A percentile compares a stretch with the other conserved stretches of the same genome.
Conservation (phyloP, 1,140 invertebrate species). For the Drosophila lacertosa region DNA sequence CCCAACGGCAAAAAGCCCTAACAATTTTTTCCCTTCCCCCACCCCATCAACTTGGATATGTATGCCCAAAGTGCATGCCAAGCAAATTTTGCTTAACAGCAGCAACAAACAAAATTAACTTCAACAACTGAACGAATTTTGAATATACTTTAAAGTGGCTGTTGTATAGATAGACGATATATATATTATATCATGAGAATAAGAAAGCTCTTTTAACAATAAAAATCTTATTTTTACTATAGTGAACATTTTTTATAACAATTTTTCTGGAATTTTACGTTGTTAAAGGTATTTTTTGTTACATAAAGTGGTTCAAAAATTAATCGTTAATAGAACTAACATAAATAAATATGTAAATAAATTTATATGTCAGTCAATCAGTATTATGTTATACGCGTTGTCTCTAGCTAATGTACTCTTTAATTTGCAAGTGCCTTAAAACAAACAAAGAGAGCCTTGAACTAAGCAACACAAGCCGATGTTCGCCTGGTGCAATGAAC, state of each 20-base stretch:
- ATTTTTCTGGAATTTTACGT: too few relatives aligned
- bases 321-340: too few relatives aligned
- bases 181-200: too few relatives aligned
- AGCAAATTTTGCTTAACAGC: slow-evolving; percentile 73
- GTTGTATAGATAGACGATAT: background rate
- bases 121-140: slow-evolving; percentile 12
- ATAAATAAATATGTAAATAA: background rate
- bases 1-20: slow-evolving; percentile 17
- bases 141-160: slow-evolving; percentile 32
- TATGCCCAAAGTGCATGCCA: slow-evolving; percentile 76
- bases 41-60: slow-evolving; percentile 37
- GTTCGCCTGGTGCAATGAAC: slow-evolving; percentile 53
- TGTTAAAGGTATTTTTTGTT: too few relatives aligned
- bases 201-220: too few relatives aligned
- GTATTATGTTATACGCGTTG: too few relatives aligned
- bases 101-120: slow-evolving; percentile 58
- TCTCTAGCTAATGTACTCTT: slow-evolving; percentile 1
- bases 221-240: too few relatives aligned
- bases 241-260: too few relatives aligned
- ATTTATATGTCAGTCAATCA: too few relatives aligned
- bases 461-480: slow-evolving; percentile 34
- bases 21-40: background rate
- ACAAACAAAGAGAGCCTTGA: slow-evolving; percentile 50
- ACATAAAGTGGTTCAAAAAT: too few relatives aligned
- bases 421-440: slow-evolving; percentile 2